phyloP scores from a whole-genome alignment of 1,140 invertebrate genomes.

The Ptiloglossa arizonensis region DNA sequence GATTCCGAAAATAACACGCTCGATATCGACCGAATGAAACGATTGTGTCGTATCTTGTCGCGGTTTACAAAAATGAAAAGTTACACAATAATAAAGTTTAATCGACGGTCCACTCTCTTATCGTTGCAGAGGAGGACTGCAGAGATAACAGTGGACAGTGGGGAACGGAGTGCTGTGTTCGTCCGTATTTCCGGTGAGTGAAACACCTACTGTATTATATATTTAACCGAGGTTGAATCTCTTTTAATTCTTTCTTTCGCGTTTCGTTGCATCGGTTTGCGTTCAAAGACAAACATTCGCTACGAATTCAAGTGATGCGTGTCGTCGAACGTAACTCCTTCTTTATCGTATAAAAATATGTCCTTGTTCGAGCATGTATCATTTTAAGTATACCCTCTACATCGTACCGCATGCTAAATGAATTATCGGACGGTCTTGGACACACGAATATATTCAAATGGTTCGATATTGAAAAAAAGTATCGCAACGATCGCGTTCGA shows the following conservation, averaged over 20 bases:
- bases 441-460: too few species aligned
- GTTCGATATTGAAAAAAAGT: too few species aligned
- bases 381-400: too few species aligned
- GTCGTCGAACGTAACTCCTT: too few species aligned
- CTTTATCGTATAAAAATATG: too few species aligned
- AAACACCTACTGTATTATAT: background rate
- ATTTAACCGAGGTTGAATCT: background rate
- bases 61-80: background rate
- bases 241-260: background rate
- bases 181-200: slow-evolving; percentile 71
- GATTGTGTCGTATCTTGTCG: background rate
- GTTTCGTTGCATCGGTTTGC: too few species aligned
- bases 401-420: too few species aligned
- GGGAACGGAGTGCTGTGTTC: slow-evolving; percentile 68
- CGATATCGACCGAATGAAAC: background rate
- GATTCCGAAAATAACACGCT: background rate
- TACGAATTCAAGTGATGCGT: too few species aligned
- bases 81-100: slow-evolving; percentile 2
- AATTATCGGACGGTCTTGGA: too few species aligned
- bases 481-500: too few species aligned
- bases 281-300: too few species aligned
- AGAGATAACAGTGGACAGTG: slow-evolving; percentile 67
- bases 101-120: slow-evolving; percentile 29
- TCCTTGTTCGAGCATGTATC: too few species aligned
- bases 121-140: slow-evolving; percentile 65